phyloP scores from a whole-genome alignment of 2,113 vertebrate genomes.

The Lanius ludovicianus region DNA sequence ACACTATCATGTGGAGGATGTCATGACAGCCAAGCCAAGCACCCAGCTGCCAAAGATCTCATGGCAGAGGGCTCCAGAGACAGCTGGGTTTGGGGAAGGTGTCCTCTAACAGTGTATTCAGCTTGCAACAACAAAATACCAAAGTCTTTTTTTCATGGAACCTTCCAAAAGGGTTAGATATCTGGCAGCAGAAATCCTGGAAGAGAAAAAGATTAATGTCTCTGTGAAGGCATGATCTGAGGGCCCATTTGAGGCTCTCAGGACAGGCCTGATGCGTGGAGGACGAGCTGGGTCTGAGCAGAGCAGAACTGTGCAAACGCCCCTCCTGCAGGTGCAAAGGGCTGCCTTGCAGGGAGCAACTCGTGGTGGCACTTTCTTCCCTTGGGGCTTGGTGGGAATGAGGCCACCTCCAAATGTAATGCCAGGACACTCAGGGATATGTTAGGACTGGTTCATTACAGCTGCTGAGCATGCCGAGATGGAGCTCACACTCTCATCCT shows the following conservation, averaged over 20 bases:
- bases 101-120: background rate
- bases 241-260: fast-evolving
- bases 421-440: background rate
- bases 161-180: background rate
- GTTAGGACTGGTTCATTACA: background rate
- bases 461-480: background rate
- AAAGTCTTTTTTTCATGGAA: background rate
- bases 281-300: background rate
- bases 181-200: background rate
- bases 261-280: background rate
- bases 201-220: background rate
- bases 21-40: background rate
- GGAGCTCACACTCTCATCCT: background rate
- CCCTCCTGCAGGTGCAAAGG: background rate
- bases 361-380: background rate
- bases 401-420: background rate
- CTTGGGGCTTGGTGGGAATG: background rate
- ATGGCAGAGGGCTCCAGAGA: background rate
- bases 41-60: background rate
- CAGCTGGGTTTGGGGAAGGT: background rate
- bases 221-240: background rate
- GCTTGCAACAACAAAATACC: background rate
- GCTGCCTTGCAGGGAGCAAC: background rate
- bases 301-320: fast-evolving
- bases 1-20: background rate